Base-by-base conservation (phyloP, 2,797 vertebrate genomes). In the Xyrichtys novacula region DNA sequence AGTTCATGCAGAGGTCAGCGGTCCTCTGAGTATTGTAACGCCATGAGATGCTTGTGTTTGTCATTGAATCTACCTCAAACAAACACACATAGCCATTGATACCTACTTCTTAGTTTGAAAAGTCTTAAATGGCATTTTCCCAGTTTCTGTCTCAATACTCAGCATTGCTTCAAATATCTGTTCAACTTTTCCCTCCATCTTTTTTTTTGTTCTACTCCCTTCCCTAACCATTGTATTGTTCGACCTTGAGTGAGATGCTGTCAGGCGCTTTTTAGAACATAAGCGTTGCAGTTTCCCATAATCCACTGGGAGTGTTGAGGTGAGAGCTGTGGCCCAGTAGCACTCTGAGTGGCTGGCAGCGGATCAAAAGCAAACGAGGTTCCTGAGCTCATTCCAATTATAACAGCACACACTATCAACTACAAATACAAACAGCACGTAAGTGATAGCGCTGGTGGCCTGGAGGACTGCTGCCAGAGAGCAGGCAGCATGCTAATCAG, bases 391-490 rank as follows among this genome's bases (percentile, higher is more conserved):
- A 92, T 92, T 93, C 94, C 93, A 94, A 94, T 93, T 94, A 93
- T 93, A 94, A 93, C 90, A 85, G 91, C 92, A 89, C 92, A 91
- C 92, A 91, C 92, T 93, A 93, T 94, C 90, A 93, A 93, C 91
- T 94, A 94, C 92, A 94, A 94, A 94, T 94, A 95, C 93, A 95
- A 94, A 94, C 94, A 94, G 93, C 92, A 90, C 91, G 93, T 94
- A 94, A 95, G 93, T 93, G 93, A 94, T 94, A 94, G 93, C 83
- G 91, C 86, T 93, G 85, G 92, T 93, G 93, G 93, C 93, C 92
- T 94, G 88, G 92, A 93, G 93, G 92, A 94, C 87, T 81, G 92
- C 90, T 93, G 91, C 90, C 92, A 92, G 91, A 91, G 91, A 91
- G 89, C 85, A 92, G 91, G 88, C 92, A 86, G 93, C 91, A 94